Base-by-base conservation (phyloP, 2,888 invertebrate genomes). In the Bruchidius siliquastri region DNA sequence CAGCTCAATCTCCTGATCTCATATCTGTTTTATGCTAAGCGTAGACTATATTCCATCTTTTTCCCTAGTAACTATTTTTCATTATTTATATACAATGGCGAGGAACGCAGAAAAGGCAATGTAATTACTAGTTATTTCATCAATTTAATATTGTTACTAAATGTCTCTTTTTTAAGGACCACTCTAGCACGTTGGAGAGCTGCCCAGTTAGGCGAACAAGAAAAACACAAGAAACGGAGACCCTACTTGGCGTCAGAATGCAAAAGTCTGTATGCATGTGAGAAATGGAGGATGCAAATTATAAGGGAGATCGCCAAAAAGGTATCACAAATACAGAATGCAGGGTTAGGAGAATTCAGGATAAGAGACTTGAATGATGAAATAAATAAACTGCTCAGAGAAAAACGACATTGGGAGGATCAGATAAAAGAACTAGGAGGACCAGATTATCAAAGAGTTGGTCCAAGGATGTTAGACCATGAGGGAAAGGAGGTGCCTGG, bases 241-340 rank as follows among this genome's bases (percentile, higher is more conserved):
- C 99, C 99, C 0, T 97, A 95, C 83, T 88, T 98, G 70, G 99
- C 99, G 0, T 96, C 97, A 0, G 97, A 99, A 84, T 99, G 99
- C 88, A 93, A 92, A 79, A 96, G 96, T 83, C 86, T 99, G 67
- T 92, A 93, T 67, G 96, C 96, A 84, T 96, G 97, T 66, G 98
- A 99, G 85, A 97, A 96, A 88, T 99, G 97, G 94, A 90, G 99
- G 77, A 90, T 97, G 86, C 98, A 99, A 86, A 97, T 99, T 75
- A 96, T 99, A 73, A 90, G 98, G 74, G 99, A 99, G 87, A 94
- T 99, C 68, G 97, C 99, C 0, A 96, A 97, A 84, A 99, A 99
- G 89, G 99, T 99, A 0, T 96, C 99, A 0, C 97, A 98, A 87
- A 99, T 99, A 85, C 99, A 99, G 86, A 99, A 99, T 88, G 97